Evolutionary conservation across 2,113 vertebrate genomes (phyloP), one percentile per base, ranked within the genome.

Genomic region (Ovibos moschatus): DNA sequence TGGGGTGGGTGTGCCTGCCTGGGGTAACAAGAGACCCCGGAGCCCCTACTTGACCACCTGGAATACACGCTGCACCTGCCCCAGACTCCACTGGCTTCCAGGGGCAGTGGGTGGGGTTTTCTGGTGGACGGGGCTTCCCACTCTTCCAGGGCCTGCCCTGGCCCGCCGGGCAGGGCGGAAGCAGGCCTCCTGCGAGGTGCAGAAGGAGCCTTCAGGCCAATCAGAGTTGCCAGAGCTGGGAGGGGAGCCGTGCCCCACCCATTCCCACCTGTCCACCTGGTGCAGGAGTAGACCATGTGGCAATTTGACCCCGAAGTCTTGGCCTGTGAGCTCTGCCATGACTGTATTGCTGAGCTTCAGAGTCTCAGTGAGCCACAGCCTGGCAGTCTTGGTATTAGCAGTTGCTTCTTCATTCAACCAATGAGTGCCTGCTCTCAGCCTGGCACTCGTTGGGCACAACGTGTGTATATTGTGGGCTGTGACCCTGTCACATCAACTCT

Each of bases 231-330:
- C 5, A 0, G 16, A 64, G 51, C 15, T 43, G 51, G 60, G 17
- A 14, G 17, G 45, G 1, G 4, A n/a, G 33, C 1, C 0, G 2
- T 8, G 30, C 13, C 36, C 28, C 10, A 2, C 28, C 36, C 33
- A 8, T 40, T 5, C 16, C 12, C 0, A 17, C 47, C 47, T 0
- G 16, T 62, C 58, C 60, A 30, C 51, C 14, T 23, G 88, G 10
- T 19, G 21, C 43, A n/a, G 0, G 5, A 25, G 40, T 51, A 60
- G 74, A n/a, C 60, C 28, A 1, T 15, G 17, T 55, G 40, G 58
- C 85, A 92, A 62, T 25, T 7, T 1, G 2, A 27, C 5, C 28
- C 11, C 0, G 0, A 30, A 45, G 40, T 82, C 45, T 78, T 45
- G n/a, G 7, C 58, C 4, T 7, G 10, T 23, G 7, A 51, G 60